These are phyloP conservation scores for Gobio occitaniae DNA, from an alignment of 2,797 vertebrate species.

Conservation along the genomic window DNA sequence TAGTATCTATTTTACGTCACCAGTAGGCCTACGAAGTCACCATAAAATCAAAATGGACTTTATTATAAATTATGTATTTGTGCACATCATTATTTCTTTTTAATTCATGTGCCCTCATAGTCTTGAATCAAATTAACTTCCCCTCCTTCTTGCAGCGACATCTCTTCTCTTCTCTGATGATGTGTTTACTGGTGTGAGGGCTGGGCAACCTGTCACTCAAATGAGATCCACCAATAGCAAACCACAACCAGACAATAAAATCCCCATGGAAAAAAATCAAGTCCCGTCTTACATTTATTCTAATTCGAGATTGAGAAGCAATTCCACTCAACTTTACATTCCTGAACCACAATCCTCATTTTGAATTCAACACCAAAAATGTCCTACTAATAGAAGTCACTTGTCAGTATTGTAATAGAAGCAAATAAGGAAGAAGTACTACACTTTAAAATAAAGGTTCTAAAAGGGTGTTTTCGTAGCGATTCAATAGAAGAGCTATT, in stretches of 20 bases:
- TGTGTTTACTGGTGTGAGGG: background rate
- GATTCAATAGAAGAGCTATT: background rate
- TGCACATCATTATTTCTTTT: background rate
- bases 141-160: background rate
- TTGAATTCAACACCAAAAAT: background rate
- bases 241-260: background rate
- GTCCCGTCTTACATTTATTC: background rate
- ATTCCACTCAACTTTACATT: background rate
- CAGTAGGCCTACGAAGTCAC: background rate
- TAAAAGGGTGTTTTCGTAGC: background rate
- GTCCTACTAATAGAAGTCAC: background rate
- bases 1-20: background rate
- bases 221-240: background rate
- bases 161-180: background rate
- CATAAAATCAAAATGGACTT: background rate
- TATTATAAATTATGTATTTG: rapidly evolving
- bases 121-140: background rate
- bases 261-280: background rate
- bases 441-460: background rate
- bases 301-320: background rate
- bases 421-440: background rate
- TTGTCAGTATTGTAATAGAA: background rate
- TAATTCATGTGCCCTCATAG: background rate
- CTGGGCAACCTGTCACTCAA: background rate
- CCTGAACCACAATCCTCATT: background rate